phyloP scores from a whole-genome alignment of 2,888 invertebrate species.

The Plemyria rubiginata region DNA sequence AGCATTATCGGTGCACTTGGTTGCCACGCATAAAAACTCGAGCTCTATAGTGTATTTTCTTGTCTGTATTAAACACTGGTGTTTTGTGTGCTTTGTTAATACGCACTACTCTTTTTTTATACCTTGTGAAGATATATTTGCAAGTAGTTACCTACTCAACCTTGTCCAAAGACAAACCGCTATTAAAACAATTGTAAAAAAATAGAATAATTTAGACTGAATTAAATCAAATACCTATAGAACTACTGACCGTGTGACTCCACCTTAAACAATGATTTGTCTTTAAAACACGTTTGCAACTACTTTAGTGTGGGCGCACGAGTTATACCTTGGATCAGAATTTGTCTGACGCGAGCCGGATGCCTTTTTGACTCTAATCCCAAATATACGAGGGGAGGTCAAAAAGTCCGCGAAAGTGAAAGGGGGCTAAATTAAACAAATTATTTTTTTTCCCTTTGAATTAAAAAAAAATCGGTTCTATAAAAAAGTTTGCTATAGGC shows the following conservation, averaged over 20 bases:
- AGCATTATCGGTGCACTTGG: no score
- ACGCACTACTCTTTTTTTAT: constrained; percentile 6
- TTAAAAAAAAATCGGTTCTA: no score
- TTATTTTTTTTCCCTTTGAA: no score
- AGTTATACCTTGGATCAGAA: neutral
- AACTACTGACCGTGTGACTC: neutral
- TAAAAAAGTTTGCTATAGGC: no score
- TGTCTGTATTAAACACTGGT: constrained; percentile 12
- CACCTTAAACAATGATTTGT: neutral
- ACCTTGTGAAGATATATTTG: neutral
- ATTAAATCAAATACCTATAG: constrained; percentile 1
- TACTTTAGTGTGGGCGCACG: neutral
- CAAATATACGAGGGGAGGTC: no score
- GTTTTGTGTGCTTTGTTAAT: constrained; percentile 26
- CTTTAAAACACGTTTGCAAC: neutral
- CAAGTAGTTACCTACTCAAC: neutral
- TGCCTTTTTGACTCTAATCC: no score
- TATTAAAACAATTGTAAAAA: neutral
- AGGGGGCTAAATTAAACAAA: no score
- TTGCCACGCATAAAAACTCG: neutral
- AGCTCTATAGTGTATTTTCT: constrained; percentile 12
- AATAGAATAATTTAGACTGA: neutral
- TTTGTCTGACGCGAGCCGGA: no score
- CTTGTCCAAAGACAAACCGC: neutral
- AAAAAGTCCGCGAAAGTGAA: no score